Conservation (phyloP, 2,888 invertebrate species). For the Charanyca ferruginea region DNA sequence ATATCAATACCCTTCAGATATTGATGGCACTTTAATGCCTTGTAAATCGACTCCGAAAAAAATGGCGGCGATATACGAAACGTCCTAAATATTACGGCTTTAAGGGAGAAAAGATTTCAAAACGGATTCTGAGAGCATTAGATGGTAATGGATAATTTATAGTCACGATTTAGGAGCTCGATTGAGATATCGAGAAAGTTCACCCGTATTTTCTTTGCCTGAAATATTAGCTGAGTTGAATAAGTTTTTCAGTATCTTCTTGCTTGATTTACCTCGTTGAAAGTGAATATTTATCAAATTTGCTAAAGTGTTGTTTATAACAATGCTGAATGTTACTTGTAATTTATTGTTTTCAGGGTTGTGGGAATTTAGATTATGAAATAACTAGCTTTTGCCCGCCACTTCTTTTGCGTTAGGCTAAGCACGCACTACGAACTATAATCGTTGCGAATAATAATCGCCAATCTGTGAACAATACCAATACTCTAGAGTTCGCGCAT, state of each 20-base stretch:
- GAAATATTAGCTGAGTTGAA: constrained; percentile 28
- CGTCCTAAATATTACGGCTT: constrained; percentile 41
- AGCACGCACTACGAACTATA: too few species aligned
- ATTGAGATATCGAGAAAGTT: constrained; percentile 57
- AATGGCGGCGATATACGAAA: constrained; percentile 47
- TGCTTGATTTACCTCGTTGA: neutral
- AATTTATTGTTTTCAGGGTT: neutral
- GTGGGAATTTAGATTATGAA: neutral
- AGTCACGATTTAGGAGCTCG: constrained; percentile 42
- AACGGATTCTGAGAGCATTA: constrained; percentile 41
- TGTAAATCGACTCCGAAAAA: constrained; percentile 60
- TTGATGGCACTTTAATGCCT: constrained; percentile 68
- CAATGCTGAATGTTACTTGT: neutral
- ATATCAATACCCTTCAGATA: constrained; percentile 54
- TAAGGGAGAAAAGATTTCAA: constrained; percentile 51
- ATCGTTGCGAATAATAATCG: too few species aligned
- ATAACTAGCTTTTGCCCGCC: too few species aligned
- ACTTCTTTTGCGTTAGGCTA: too few species aligned
- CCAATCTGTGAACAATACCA: too few species aligned
- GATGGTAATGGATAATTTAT: constrained; percentile 63
- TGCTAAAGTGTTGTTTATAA: neutral
- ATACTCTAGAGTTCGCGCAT: too few species aligned
- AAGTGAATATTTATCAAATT: constrained; percentile 2
- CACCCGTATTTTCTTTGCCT: constrained; percentile 29
- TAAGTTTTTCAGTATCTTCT: constrained; percentile 10